Base-by-base conservation (phyloP, 2,113 vertebrate species). In the Macquaria australasica region DNA sequence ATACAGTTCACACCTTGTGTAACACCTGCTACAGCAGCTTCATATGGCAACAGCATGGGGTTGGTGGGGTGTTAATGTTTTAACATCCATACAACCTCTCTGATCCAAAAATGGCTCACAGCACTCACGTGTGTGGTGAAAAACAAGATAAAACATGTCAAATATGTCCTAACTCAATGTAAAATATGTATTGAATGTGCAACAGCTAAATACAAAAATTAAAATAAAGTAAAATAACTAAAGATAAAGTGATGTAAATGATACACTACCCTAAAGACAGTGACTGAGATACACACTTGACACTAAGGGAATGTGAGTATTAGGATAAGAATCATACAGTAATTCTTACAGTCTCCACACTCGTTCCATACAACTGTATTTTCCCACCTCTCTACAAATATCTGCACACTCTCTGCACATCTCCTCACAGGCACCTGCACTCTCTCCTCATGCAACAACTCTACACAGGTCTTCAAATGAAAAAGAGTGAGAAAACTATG, bases 401-500 rank as follows among this genome's bases (percentile, higher is more conserved):
- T 73, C 76, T 81, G 70, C 73, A 89, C 77, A 68, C 69, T 85
- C 28, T 70, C 84, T 87, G 78, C 78, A 88, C 71, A 62, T 58
- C 50, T 67, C 83, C 73, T 77, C 66, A 58, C 82, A 84, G 87
- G 5, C 78, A 78, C 74, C 85, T 86, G 84, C 87, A 84, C 82
- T 75, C 85, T 88, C 88, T 92, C 84, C 81, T 89, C 93, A 95
- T 95, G 92, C 93, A 92, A 79, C 83, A 83, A 25, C 68, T 84
- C 86, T 31, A 90, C 79, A 89, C 74, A 82, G 39, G 20, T 67
- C 77, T 67, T 77, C 55, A 92, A 50, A 92, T 64, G 53, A 67
- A 72, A 91, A 67, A 59, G 66, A 85, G 86, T 70, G 87, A 83
- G 63, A 79, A 82, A 89, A 90, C 84, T 84, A 89, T 69, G 87